These are phyloP conservation scores for Osmerus eperlanus DNA, from an alignment of 2,113 vertebrate species.

Conservation along the genomic window DNA sequence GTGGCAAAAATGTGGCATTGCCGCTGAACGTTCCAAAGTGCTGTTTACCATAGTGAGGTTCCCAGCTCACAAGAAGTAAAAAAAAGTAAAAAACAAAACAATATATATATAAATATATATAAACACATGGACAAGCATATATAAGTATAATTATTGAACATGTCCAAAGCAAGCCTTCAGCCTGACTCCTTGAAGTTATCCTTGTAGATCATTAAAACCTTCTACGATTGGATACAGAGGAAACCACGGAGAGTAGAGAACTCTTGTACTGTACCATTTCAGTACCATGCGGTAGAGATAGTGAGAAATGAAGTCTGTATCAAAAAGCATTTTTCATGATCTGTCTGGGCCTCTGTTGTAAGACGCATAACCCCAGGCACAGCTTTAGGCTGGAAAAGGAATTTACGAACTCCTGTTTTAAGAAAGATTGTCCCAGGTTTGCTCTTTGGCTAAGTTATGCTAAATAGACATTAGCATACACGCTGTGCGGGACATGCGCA, in stretches of 20 bases:
- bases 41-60: not conserved
- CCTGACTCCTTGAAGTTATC: no score
- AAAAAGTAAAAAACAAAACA: no score
- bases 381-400: conserved; percentile 29
- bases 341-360: conserved; percentile 26
- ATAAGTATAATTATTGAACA: no score
- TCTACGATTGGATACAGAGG: not conserved
- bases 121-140: no score
- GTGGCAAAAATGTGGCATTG: conserved; percentile 10
- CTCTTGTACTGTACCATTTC: not conserved
- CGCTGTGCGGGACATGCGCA: not conserved
- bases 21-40: not conserved
- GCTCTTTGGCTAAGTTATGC: conserved; percentile 9
- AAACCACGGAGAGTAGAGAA: not conserved
- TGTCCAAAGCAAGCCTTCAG: no score
- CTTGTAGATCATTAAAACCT: no score
- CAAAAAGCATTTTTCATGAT: conserved; percentile 57
- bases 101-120: no score
- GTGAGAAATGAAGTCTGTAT: conserved; percentile 27
- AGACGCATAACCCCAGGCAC: conserved; percentile 42
- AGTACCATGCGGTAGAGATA: conserved; percentile 8
- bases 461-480: conserved; percentile 30
- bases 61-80: no score
- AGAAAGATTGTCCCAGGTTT: conserved; percentile 26
- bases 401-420: conserved; percentile 20